These are phyloP conservation scores for Papilio polyxenes DNA, from an alignment of 1,140 invertebrate genomes.

Conservation along the genomic window DNA sequence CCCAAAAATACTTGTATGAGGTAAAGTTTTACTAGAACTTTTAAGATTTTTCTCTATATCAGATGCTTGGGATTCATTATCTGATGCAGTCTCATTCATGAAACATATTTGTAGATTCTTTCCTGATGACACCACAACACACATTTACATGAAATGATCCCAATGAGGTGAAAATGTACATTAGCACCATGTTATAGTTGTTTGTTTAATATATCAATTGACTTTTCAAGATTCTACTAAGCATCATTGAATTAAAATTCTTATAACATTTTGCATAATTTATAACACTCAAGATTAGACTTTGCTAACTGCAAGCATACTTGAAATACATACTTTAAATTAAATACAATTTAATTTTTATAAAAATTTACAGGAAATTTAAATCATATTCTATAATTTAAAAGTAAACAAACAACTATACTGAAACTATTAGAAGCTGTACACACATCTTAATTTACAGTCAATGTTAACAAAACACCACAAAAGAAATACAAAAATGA, in stretches of 20 bases:
- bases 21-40: slow-evolving; percentile 67
- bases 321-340: not conserved
- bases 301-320: not conserved
- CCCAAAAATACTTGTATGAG: slow-evolving; percentile 69
- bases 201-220: slow-evolving; percentile 7
- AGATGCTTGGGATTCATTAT: slow-evolving; percentile 87
- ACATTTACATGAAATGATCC: slow-evolving; percentile 36
- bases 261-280: not conserved
- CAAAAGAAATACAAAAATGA: slow-evolving; percentile 11
- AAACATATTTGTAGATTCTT: slow-evolving; percentile 97
- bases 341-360: not conserved
- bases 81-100: slow-evolving; percentile 95
- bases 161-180: slow-evolving; percentile 36
- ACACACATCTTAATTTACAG: not conserved
- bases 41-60: slow-evolving; percentile 83
- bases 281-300: not conserved
- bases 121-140: slow-evolving; percentile 81
- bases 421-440: not conserved
- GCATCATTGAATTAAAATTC: not conserved
- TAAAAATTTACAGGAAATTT: not conserved
- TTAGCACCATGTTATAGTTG: slow-evolving; percentile 5
- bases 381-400: not conserved
- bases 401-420: not conserved
- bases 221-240: not conserved
- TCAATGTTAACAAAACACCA: slow-evolving; percentile 9